Evolutionary conservation across 2,797 vertebrate genomes (phyloP), one percentile per base, ranked within the genome.

Genomic region (Gorsachius magnificus): DNA sequence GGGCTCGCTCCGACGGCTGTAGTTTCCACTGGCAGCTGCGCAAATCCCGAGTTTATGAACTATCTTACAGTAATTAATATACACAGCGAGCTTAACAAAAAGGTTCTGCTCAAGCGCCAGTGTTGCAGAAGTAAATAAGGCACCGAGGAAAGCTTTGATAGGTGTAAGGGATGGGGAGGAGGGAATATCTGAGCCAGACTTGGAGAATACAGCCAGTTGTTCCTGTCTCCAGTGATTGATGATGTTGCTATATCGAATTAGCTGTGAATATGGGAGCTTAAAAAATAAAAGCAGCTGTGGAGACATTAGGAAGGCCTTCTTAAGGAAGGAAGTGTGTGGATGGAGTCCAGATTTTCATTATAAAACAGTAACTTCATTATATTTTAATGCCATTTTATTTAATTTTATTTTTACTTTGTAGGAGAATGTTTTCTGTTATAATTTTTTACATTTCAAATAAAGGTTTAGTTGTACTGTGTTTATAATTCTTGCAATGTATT

Each of bases 241-340:
- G 97, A 97, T 98, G 98, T 98, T 98, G 97, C 90, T 89, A 71
- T 98, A 97, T 98, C 97, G 86, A 98, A 98, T 98, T 98, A 98
- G 96, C 98, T 98, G 97, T 98, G 96, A 98, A 97, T 97, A 98
- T 96, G 96, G 74, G 95, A 97, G 97, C 71, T 98, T 98, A 95
- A 95, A 97, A 98, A 95, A 98, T 96, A 96, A 96, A 93, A 97
- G 94, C 95, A 95, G 80, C 95, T 95, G 94, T 96, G 97, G 97
- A 97, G 94, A 91, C 97, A 96, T 97, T 96, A 95, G 91, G 75
- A 97, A 75, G 88, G 83, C 64, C 89, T 97, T 93, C 90, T 91
- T 92, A 87, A 89, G 83, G 96, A 97, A 94, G 95, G 97, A 98
- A 98, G 98, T 97, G 96, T 93, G 94, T 92, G 96, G 89, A 79